A percentile compares a stretch with the other conserved stretches of the same genome.
These are phyloP conservation scores for Neotoma lepida DNA, from an alignment of 2,113 vertebrate genomes.

Conservation along the genomic window DNA sequence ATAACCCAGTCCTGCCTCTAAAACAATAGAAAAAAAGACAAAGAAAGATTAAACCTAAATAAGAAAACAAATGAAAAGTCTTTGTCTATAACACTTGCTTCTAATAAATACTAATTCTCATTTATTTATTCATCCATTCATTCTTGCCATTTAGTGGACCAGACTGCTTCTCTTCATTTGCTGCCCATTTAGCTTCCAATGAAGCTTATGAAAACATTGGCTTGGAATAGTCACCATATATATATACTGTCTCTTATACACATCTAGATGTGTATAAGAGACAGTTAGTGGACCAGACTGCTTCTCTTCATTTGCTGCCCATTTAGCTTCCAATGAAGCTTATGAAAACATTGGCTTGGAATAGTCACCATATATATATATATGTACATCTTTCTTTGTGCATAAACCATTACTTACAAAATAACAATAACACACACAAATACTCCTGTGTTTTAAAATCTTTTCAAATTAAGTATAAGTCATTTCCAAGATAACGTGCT, in stretches of 20 bases:
- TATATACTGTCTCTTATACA: too few species aligned
- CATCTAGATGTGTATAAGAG: too few species aligned
- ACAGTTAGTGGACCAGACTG: too few species aligned
- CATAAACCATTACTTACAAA: background rate
- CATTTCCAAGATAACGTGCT: background rate
- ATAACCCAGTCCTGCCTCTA: background rate
- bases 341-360: background rate
- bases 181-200: background rate
- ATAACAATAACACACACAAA: background rate
- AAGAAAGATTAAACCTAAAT: background rate
- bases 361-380: background rate
- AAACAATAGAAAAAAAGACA: background rate
- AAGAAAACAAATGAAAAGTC: slow-evolving; percentile 32
- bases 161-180: slow-evolving; percentile 16
- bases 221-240: background rate
- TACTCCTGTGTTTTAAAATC: background rate
- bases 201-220: background rate
- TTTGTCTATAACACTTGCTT: background rate
- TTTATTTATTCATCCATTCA: background rate
- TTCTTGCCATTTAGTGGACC: background rate
- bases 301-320: background rate
- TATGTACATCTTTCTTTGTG: background rate
- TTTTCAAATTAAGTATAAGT: background rate
- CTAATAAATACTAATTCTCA: background rate
- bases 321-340: background rate